Evolutionary conservation across 2,113 vertebrate genomes (phyloP), one percentile per base, ranked within the genome.

Genomic region (Proteles cristata): DNA sequence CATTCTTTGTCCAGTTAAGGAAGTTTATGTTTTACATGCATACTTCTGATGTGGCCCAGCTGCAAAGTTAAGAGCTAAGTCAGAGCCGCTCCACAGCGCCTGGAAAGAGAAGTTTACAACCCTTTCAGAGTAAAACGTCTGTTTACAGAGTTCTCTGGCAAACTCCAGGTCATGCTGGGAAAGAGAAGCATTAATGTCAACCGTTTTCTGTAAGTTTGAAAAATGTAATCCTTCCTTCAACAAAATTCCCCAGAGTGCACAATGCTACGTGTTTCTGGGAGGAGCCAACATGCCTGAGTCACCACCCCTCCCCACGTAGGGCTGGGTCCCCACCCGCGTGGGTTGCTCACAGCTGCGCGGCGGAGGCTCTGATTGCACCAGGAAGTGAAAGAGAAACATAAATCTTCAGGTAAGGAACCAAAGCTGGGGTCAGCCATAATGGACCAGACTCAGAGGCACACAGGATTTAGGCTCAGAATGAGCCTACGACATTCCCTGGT

Each of bases 361-460:
- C 5, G 2, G 4, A 21, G 15, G 17, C 4, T 19, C 35, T 26
- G 17, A 35, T 0, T 0, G 12, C 4, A 3, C 43, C 25, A 4
- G 17, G 61, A 23, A 58, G 21, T 17, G 2, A 58, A 88, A 63
- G 19, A 19, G 35, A 53, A 63, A 43, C 11, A 48, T 11, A 21
- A 7, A 33, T 35, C 35, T 48, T 6, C 1, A 5, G 73, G 11
- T 5, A 4, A 17, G 15, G 7, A 61, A 76, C 5, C 74, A 28
- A 19, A 55, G 31, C 50, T 12, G 2, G 39, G 39, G 58, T 66
- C 77, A 19, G 14, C 16, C 17, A 1, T 2, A 0, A n/a, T 0
- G 8, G 17, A 2, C 11, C 33, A 15, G 73, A 53, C 76, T 31
- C 63, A 7, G 28, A 39, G 28, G 28, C 1, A 3, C 15, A 7